A percentile compares a stretch with the other conserved stretches of the same genome.
Conservation (phyloP, 2,888 invertebrate species). For the Phengaris arion region DNA sequence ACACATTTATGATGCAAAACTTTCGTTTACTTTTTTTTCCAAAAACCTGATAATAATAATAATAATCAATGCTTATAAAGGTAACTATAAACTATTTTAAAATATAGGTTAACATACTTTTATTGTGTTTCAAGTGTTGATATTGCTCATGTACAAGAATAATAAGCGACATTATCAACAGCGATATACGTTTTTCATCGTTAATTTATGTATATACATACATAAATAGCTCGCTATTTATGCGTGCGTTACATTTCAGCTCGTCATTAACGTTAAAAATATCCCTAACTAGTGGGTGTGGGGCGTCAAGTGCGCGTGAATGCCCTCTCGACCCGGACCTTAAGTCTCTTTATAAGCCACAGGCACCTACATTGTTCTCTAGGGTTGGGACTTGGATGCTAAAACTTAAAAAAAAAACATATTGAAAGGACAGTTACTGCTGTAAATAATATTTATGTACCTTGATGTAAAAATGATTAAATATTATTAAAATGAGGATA, state of each 20-base stretch:
- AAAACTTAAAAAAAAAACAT: constrained; percentile 30
- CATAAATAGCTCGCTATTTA: not conserved
- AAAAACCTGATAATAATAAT: no score
- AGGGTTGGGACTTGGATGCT: constrained; percentile 19
- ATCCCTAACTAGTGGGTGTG: constrained; percentile 41
- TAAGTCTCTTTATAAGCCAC: constrained; percentile 50
- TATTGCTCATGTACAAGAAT: no score
- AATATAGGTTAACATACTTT: no score
- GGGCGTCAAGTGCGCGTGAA: constrained; percentile 44
- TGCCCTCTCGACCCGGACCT: constrained; percentile 46
- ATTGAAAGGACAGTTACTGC: not conserved
- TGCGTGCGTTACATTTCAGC: not conserved
- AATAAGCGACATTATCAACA: not conserved
- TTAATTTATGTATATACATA: no score
- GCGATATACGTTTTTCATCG: no score
- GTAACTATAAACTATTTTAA: no score
- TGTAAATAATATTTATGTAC: not conserved
- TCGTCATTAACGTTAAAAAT: constrained; percentile 41
- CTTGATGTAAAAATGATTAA: not conserved
- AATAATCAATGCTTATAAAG: no score
- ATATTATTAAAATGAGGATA: no score
- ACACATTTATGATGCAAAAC: no score
- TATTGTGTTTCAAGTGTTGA: no score
- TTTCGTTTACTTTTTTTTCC: no score
- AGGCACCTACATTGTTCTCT: constrained; percentile 45